These are phyloP conservation scores for Philaenus spumarius DNA, from an alignment of 1,140 invertebrate species.

Conservation along the genomic window DNA sequence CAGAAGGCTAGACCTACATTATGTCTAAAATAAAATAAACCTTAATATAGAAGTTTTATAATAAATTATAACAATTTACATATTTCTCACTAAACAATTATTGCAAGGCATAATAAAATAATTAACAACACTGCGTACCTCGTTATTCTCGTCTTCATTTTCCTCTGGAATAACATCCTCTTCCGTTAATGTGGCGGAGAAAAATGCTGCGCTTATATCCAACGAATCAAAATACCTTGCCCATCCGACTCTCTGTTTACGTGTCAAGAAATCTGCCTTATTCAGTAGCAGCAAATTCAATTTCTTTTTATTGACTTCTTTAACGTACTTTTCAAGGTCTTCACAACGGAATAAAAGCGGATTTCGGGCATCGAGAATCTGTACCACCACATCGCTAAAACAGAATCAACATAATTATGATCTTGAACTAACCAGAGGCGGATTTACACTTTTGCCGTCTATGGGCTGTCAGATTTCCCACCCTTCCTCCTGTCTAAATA, in stretches of 20 bases:
- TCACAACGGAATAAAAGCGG: conserved; percentile 89
- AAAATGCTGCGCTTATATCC: conserved; percentile 69
- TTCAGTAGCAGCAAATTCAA: conserved; percentile 85
- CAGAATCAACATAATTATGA: no score
- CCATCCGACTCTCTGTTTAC: conserved; percentile 77
- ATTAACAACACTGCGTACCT: not conserved
- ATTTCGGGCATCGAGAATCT: conserved; percentile 96
- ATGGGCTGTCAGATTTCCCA: no score
- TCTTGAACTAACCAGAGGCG: no score
- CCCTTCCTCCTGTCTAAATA: not conserved
- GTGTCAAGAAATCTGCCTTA: conserved; percentile 91
- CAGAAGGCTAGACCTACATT: no score
- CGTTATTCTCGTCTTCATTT: conserved; percentile 21
- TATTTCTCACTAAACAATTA: conserved; percentile 1
- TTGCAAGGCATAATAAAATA: not conserved
- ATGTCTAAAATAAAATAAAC: no score
- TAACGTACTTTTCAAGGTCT: conserved; percentile 92
- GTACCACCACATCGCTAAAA: conserved; percentile 83
- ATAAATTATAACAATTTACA: no score
- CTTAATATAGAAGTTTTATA: no score
- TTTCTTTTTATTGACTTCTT: conserved; percentile 72
- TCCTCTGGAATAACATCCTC: conserved; percentile 36
- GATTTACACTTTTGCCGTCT: no score
- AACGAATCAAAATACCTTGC: conserved; percentile 73
- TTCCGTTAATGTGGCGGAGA: conserved; percentile 62